Base-by-base conservation (phyloP, 2,888 invertebrate species). In the Biston betularia region DNA sequence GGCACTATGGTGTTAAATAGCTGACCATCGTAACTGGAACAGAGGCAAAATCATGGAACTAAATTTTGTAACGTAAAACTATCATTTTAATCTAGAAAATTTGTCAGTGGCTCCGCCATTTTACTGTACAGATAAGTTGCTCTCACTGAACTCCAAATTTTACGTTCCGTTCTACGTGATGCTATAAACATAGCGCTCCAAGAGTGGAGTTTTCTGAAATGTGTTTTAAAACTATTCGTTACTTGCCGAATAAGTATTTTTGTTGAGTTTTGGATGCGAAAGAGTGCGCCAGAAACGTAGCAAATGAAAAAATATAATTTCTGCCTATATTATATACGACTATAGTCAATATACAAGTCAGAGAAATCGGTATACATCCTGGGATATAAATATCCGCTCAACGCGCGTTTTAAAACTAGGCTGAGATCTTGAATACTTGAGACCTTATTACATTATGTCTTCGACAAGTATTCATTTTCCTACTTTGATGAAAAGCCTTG, bases 101-200 rank as follows among this genome's bases (percentile, higher is more conserved):
- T 42, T 42, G 42, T 12, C 8, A 14, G 42, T 54, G 40, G 14
- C 33, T 11, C 42, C 15, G 6, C 12, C 12, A 12, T 11, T 14
- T 12, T 7, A 24, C 7, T 54, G 40, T 15, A 54, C 8, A 12
- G 11, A 42, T 53, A 53, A 40, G 9, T 24, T 54, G 24, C 42
- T 33, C 0, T 40, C 14, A 42, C 7, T 46, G 50, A 33, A 46
- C 56, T 61, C 40, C 52, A 57, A 44, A 58, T 67, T 62, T 62
- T 45, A 58, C 49, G 66, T 14, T 62, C 54, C 45, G 34, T 12
- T 24, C 42, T 62, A 67, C 66, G 66, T 63, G 66, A 58, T 55
- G 62, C 62, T 58, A 66, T 57, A 66, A 58, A 63, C 56, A 49
- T 45, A 54, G 42, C 50, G 12, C 42, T 42, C 24, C 45, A 48